Percentiles rank a stretch among this genome's conserved stretches.
Conservation (phyloP, 1,140 invertebrate genomes). For the Cydia splendana region DNA sequence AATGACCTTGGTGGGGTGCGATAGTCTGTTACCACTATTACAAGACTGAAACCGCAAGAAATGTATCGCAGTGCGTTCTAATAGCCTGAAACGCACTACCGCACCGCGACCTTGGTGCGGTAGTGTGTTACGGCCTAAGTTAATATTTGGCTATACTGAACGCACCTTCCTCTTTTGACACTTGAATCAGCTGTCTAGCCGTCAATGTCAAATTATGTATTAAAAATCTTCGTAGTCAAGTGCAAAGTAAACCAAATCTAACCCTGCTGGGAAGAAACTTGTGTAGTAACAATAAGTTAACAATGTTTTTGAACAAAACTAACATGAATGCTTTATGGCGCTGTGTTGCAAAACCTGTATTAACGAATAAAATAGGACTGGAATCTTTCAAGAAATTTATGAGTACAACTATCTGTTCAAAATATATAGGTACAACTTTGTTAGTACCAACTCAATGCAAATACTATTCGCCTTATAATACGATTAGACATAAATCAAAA, state of each 20-base stretch:
- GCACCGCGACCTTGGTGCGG: no score
- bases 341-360: neutral
- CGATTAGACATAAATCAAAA: conserved; percentile 53
- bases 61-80: no score
- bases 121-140: no score
- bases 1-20: no score
- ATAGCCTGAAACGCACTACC: no score
- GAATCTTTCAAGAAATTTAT: conserved; percentile 36
- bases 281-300: neutral
- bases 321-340: neutral
- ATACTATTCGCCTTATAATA: conserved; percentile 34
- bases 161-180: neutral
- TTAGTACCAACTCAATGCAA: conserved; percentile 27
- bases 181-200: neutral
- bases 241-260: neutral
- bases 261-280: neutral
- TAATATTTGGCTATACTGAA: no score
- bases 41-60: no score
- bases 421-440: conserved; percentile 48
- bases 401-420: conserved; percentile 36
- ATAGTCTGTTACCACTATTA: no score
- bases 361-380: conserved; percentile 18
- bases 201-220: neutral
- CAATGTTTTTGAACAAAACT: conserved; percentile 7
- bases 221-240: neutral